Percentiles rank a stretch among this genome's conserved stretches.
Evolutionary conservation across 2,888 invertebrate species (phyloP).

Genomic region (Zele albiditarsus): DNA sequence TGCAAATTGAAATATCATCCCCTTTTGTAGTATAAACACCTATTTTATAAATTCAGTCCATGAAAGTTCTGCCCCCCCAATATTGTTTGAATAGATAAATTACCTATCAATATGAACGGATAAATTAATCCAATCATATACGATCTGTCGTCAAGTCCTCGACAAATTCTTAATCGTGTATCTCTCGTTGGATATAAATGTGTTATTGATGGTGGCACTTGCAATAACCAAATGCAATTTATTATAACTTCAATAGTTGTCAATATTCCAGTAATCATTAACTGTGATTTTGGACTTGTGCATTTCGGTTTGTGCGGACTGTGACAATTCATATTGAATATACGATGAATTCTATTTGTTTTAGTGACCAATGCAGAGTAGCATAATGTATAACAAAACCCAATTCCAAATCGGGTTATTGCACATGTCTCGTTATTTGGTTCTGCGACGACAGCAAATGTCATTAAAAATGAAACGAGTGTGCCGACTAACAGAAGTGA

Average conservation of each 20-base stretch:
- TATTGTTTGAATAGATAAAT: slow-evolving; percentile 27
- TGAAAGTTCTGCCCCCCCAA: too few relatives aligned
- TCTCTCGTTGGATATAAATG: slow-evolving; percentile 70
- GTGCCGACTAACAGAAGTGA: slow-evolving; percentile 74
- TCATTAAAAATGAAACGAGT: slow-evolving; percentile 74
- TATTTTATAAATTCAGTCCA: too few relatives aligned
- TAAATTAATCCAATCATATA: slow-evolving; percentile 75
- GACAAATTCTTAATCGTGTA: slow-evolving; percentile 66
- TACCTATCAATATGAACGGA: slow-evolving; percentile 74
- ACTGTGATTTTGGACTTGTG: slow-evolving; percentile 73
- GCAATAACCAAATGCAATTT: slow-evolving; percentile 73
- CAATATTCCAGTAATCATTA: slow-evolving; percentile 74
- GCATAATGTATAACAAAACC: slow-evolving; percentile 75
- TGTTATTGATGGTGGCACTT: slow-evolving; percentile 71
- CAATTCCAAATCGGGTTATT: slow-evolving; percentile 74
- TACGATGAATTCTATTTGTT: slow-evolving; percentile 75
- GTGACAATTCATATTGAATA: slow-evolving; percentile 72
- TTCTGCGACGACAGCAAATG: slow-evolving; percentile 74
- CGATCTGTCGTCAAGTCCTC: slow-evolving; percentile 73
- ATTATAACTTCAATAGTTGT: slow-evolving; percentile 74
- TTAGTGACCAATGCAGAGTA: slow-evolving; percentile 76
- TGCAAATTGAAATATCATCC: too few relatives aligned
- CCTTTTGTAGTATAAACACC: too few relatives aligned
- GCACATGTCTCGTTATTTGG: slow-evolving; percentile 74
- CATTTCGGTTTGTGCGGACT: slow-evolving; percentile 72